phyloP scores from a whole-genome alignment of 2,797 vertebrate genomes.

The Nasua narica region DNA sequence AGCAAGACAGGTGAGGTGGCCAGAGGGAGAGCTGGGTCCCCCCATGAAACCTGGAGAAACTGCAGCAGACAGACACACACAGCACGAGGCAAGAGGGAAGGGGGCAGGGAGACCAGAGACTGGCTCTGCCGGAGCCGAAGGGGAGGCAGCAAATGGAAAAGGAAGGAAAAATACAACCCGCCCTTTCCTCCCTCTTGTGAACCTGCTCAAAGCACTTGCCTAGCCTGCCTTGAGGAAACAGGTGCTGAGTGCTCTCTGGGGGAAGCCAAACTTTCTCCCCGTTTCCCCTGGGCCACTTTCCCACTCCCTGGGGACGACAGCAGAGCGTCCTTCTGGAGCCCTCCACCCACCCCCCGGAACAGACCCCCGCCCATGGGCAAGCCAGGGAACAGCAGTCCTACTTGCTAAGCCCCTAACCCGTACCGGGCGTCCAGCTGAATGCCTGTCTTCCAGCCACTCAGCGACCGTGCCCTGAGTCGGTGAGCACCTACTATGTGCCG shows the following conservation, averaged over 20 bases:
- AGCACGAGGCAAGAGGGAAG: background rate
- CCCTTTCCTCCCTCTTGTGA: conserved; percentile 71
- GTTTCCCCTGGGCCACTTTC: conserved; percentile 34
- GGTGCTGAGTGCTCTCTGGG: conserved; percentile 35
- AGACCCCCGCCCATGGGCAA: background rate
- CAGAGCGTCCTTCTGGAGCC: background rate
- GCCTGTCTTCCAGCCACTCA: background rate
- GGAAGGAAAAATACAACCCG: conserved; percentile 64
- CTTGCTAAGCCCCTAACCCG: background rate
- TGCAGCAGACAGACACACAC: background rate
- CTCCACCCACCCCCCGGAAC: background rate
- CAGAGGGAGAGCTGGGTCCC: background rate
- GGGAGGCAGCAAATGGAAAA: conserved; percentile 55
- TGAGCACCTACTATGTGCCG: background rate
- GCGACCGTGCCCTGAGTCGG: accelerated
- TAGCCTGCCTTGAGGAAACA: conserved; percentile 58
- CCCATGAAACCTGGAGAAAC: background rate
- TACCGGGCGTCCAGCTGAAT: background rate
- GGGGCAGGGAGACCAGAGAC: background rate
- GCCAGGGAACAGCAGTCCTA: background rate
- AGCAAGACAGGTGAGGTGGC: background rate
- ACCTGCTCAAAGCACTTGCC: conserved; percentile 44
- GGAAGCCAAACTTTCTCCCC: conserved; percentile 35
- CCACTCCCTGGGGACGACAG: background rate
- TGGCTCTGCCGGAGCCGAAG: conserved; percentile 9